phyloP scores from a whole-genome alignment of 2,113 vertebrate species.

The Tapirus terrestris region DNA sequence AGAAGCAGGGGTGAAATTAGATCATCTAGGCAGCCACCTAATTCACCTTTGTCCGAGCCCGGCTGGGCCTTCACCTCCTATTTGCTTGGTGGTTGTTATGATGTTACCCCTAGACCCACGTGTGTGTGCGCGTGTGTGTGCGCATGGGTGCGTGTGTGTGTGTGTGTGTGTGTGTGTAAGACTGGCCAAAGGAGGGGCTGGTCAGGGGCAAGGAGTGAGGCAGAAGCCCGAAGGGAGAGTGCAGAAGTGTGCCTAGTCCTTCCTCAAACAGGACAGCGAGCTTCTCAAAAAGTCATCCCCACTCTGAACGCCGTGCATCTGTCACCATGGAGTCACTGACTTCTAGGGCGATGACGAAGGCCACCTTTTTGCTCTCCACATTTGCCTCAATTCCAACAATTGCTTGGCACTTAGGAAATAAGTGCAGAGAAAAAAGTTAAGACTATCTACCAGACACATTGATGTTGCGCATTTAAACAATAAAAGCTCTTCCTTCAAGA shows the following conservation, averaged over 20 bases:
- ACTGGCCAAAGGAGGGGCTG: not conserved
- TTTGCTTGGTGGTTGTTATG: too few species aligned
- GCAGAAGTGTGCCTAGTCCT: not conserved
- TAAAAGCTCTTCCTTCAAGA: not conserved
- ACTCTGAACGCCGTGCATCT: accelerated
- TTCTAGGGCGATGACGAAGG: accelerated
- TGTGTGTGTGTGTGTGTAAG: accelerated
- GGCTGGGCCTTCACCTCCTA: not conserved
- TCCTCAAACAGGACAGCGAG: not conserved
- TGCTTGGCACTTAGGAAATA: not conserved
- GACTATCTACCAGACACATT: accelerated
- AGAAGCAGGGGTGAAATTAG: not conserved
- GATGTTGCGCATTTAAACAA: not conserved
- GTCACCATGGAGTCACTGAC: accelerated
- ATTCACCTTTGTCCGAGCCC: not conserved
- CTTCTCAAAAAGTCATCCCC: accelerated
- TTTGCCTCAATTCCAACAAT: not conserved
- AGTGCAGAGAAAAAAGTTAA: not conserved
- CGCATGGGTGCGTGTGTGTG: not conserved
- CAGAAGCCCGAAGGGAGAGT: accelerated
- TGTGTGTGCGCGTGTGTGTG: too few species aligned
- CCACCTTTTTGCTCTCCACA: accelerated
- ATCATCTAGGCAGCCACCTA: accelerated
- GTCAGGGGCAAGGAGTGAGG: not conserved
- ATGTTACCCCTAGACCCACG: accelerated